Conservation (phyloP, 2,113 vertebrate species). For the Grus americana region DNA sequence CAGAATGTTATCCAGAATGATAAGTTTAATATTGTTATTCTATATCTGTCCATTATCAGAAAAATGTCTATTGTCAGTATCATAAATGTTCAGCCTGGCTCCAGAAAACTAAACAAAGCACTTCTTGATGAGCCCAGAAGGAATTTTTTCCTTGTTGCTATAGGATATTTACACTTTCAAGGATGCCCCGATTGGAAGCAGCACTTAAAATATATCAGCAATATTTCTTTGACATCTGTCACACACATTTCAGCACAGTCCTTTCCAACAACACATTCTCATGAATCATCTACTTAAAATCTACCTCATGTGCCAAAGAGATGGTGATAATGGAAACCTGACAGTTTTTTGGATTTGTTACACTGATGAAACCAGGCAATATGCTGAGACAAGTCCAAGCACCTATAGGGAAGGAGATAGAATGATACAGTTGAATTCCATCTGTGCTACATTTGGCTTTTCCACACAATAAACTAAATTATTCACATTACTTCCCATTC, state of each 20-base stretch:
- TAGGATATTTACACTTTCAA: conserved; percentile 31
- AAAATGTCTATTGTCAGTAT: background rate
- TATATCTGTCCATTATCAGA: background rate
- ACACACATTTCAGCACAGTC: conserved; percentile 40
- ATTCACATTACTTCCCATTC: background rate
- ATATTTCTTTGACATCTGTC: conserved; percentile 58
- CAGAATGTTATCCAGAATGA: background rate
- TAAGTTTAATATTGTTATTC: background rate
- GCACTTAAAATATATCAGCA: conserved; percentile 44
- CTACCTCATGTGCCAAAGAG: conserved; percentile 6
- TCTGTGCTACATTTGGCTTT: background rate
- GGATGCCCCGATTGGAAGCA: background rate
- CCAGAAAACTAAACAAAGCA: background rate
- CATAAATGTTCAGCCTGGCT: background rate
- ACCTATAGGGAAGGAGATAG: background rate
- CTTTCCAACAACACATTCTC: conserved; percentile 23
- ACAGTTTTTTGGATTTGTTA: conserved; percentile 59
- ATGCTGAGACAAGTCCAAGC: conserved; percentile 7
- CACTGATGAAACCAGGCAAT: background rate
- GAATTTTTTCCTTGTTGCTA: background rate
- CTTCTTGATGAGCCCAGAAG: background rate
- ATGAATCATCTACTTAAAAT: conserved; percentile 45
- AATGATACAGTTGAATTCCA: background rate
- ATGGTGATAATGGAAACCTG: conserved; percentile 47
- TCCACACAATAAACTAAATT: background rate